Conservation (phyloP, 1,140 invertebrate species). For the Tetramorium alpestre region DNA sequence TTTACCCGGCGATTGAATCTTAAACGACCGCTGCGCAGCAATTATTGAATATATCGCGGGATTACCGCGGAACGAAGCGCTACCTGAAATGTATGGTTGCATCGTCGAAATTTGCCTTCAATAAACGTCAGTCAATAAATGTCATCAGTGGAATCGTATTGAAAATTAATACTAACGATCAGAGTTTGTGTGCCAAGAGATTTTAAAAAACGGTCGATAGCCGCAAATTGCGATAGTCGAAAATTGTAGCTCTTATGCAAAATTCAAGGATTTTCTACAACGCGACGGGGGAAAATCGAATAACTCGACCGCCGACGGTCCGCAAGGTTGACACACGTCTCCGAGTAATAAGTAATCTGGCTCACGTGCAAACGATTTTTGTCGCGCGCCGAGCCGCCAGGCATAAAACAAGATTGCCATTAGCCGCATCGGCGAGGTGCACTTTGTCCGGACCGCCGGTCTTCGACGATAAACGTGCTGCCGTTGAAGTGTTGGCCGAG, state of each 20-base stretch:
- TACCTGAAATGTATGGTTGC: neutral
- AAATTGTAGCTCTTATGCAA: too few relatives aligned
- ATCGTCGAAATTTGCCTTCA: neutral
- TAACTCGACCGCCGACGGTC: neutral
- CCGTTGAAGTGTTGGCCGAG: constrained; percentile 76
- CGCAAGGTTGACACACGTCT: constrained; percentile 18
- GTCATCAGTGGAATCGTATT: neutral
- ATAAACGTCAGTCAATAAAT: constrained; percentile 55
- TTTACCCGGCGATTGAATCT: constrained; percentile 28
- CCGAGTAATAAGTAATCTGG: constrained; percentile 30
- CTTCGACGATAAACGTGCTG: constrained; percentile 63
- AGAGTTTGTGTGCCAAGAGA: neutral
- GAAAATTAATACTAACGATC: constrained; percentile 9
- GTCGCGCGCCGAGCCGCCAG: constrained; percentile 16
- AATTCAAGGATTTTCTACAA: neutral
- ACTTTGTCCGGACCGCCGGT: constrained; percentile 69
- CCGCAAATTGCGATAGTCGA: too few relatives aligned
- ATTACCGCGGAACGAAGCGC: constrained; percentile 20
- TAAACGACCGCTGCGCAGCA: constrained; percentile 24
- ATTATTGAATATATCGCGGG: constrained; percentile 30
- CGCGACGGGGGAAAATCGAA: neutral
- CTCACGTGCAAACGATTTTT: constrained; percentile 47
- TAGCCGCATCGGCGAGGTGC: constrained; percentile 65
- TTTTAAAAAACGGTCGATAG: neutral
- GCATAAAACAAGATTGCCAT: constrained; percentile 66